These are phyloP conservation scores for Tachuris rubrigastra DNA, from an alignment of 2,113 vertebrate species.

Conservation along the genomic window DNA sequence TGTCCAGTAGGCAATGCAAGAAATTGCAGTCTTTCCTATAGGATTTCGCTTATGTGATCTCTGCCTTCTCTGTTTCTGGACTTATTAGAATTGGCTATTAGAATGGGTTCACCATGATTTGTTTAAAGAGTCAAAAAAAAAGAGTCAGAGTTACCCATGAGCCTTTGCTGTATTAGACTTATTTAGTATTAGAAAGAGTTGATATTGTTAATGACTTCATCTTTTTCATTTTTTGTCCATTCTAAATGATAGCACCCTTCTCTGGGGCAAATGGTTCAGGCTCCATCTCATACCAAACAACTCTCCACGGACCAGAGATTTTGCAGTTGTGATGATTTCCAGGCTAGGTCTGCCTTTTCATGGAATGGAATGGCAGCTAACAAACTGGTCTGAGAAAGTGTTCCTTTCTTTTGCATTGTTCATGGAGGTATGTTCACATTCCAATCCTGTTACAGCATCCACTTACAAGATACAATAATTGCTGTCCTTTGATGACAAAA, in stretches of 20 bases:
- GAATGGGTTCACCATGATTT: neutral
- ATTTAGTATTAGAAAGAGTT: neutral
- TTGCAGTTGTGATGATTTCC: neutral
- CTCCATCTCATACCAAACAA: neutral
- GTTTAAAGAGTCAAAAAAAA: neutral
- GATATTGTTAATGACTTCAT: neutral
- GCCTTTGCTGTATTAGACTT: neutral
- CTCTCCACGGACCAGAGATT: neutral
- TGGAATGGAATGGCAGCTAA: neutral
- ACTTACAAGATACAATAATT: neutral
- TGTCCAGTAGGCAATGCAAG: neutral
- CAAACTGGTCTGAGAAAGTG: neutral
- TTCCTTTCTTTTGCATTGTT: neutral
- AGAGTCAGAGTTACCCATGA: neutral
- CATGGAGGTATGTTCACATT: neutral
- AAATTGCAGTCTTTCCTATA: neutral
- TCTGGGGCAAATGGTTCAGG: neutral
- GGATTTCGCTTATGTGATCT: neutral
- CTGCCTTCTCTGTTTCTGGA: neutral
- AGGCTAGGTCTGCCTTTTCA: neutral
- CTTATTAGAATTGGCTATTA: neutral
- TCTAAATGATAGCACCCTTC: neutral
- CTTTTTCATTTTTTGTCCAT: neutral
- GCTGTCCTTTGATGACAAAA: neutral
- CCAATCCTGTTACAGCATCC: neutral